Conservation (phyloP, 1,140 invertebrate species). For the Apis mellifera region DNA sequence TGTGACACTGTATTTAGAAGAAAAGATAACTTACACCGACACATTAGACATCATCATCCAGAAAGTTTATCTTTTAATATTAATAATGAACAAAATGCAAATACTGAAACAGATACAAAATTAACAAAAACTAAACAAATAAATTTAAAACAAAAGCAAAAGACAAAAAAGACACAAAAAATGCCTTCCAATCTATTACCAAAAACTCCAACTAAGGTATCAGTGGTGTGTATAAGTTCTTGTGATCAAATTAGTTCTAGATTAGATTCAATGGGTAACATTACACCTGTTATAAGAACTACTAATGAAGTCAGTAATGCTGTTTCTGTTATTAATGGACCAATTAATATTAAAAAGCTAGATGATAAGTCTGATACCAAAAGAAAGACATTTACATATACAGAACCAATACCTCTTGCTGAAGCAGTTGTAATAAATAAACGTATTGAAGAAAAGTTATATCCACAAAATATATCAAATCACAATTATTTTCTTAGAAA, state of each 20-base stretch:
- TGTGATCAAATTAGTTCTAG: constrained; percentile 71
- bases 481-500: constrained; percentile 69
- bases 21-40: constrained; percentile 80
- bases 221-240: constrained; percentile 57
- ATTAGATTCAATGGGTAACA: constrained; percentile 74
- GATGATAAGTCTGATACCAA: constrained; percentile 60
- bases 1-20: constrained; percentile 78
- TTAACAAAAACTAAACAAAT: constrained; percentile 53
- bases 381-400: constrained; percentile 74
- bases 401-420: constrained; percentile 74
- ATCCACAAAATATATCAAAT: constrained; percentile 65
- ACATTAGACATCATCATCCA: constrained; percentile 79
- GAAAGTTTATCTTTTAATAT: constrained; percentile 54
- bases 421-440: constrained; percentile 77
- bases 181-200: not conserved
- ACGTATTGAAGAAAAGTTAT: constrained; percentile 78
- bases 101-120: constrained; percentile 25
- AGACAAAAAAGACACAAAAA: constrained; percentile 54
- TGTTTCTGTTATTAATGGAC: constrained; percentile 77
- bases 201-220: constrained; percentile 56
- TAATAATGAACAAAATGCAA: constrained; percentile 4
- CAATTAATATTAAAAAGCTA: constrained; percentile 66
- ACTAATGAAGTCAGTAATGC: constrained; percentile 77
- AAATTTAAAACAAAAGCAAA: constrained; percentile 44
- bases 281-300: constrained; percentile 74